A percentile compares a stretch with the other conserved stretches of the same genome.
Evolutionary conservation across 2,113 vertebrate species (phyloP).

Genomic region (Amphiprion percula): DNA sequence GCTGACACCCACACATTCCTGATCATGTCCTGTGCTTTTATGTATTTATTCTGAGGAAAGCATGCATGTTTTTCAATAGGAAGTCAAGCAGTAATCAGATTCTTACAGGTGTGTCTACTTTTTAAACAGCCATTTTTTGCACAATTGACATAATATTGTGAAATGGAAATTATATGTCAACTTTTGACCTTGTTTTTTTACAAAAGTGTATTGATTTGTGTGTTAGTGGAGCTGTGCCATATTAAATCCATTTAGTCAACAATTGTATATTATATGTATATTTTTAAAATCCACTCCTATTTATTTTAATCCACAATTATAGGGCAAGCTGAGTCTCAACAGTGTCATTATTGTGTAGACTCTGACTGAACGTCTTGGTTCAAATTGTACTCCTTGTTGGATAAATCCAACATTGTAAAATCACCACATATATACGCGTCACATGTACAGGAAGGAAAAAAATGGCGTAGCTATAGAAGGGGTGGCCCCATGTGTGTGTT

Average conservation of each 20-base stretch:
- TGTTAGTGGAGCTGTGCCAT: not conserved
- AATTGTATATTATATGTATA: not conserved
- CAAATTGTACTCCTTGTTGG: not conserved
- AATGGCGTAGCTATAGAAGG: constrained; percentile 34
- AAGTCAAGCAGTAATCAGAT: not conserved
- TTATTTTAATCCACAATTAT: not conserved
- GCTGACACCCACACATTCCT: constrained; percentile 15
- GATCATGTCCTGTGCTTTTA: not conserved
- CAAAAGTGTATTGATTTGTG: not conserved
- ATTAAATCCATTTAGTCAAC: not conserved
- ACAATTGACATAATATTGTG: not conserved
- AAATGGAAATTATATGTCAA: constrained; percentile 16
- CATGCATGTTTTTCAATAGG: not conserved
- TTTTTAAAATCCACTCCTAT: not conserved
- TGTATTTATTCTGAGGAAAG: not conserved
- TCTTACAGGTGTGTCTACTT: constrained; percentile 22
- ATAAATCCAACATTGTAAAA: not conserved
- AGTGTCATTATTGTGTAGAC: not conserved
- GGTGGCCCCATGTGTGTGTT: constrained; percentile 7
- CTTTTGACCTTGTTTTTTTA: not conserved
- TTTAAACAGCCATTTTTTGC: not conserved
- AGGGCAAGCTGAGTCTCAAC: not conserved
- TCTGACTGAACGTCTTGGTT: not conserved
- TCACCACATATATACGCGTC: constrained; percentile 12
- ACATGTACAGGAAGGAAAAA: constrained; percentile 25